Conservation (phyloP, 1,140 invertebrate genomes). For the Drosophila busckii region DNA sequence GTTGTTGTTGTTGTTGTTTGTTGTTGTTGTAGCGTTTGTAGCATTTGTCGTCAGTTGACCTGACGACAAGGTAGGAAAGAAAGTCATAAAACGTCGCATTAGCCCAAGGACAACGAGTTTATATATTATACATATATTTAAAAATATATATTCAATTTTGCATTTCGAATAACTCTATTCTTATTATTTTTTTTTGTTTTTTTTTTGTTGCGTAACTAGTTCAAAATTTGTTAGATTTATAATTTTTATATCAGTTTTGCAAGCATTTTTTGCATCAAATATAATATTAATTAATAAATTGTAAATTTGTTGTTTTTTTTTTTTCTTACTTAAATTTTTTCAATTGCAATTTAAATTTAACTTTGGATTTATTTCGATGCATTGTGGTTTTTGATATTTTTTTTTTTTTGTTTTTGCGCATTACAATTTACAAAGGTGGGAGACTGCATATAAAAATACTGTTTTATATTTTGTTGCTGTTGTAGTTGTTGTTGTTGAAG, state of each 20-base stretch:
- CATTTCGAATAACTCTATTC: constrained; percentile 19
- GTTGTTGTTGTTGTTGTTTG: constrained; percentile 36
- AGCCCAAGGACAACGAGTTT: constrained; percentile 77
- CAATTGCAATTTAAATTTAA: constrained; percentile 58
- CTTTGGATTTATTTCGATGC: constrained; percentile 66
- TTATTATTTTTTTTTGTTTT: constrained; percentile 21
- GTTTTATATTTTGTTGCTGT: constrained; percentile 6
- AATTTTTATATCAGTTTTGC: constrained; percentile 23
- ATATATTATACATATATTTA: too few species aligned
- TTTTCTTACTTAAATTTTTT: constrained; percentile 10
- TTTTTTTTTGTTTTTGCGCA: constrained; percentile 14
- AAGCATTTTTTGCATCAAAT: constrained; percentile 76
- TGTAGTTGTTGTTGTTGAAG: not conserved
- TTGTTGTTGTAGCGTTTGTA: constrained; percentile 62
- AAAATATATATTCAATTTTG: too few species aligned
- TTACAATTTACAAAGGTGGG: constrained; percentile 13
- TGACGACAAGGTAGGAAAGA: constrained; percentile 78
- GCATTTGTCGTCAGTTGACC: constrained; percentile 79
- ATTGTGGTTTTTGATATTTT: constrained; percentile 26
- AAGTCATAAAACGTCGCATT: constrained; percentile 79
- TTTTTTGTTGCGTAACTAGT: constrained; percentile 30
- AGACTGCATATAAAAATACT: constrained; percentile 13
- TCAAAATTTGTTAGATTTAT: constrained; percentile 10
- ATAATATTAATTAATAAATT: constrained; percentile 24
- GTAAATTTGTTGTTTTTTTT: constrained; percentile 27